phyloP scores from a whole-genome alignment of 2,113 vertebrate genomes.

The Megaceryle maxima region DNA sequence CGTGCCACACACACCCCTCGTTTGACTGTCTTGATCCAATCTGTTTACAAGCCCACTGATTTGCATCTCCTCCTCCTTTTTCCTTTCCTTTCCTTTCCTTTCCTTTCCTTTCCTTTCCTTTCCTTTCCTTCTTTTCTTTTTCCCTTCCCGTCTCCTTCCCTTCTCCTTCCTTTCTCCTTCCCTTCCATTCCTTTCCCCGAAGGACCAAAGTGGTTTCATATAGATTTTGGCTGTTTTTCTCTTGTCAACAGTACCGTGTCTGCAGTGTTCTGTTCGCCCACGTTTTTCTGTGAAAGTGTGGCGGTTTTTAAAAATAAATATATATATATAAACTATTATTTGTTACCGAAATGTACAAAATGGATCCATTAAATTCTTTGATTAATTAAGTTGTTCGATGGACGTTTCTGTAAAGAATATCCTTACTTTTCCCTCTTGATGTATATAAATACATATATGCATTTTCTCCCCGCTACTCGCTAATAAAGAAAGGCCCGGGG shows the following conservation, averaged over 20 bases:
- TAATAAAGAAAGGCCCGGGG: conserved; percentile 23
- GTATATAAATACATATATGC: background rate
- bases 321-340: conserved; percentile 47
- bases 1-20: background rate
- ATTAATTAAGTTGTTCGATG: conserved; percentile 54
- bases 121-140: background rate
- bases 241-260: conserved; percentile 71
- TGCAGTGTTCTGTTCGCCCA: conserved; percentile 72
- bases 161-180: background rate
- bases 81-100: background rate
- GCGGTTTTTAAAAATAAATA: background rate
- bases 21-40: background rate
- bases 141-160: background rate
- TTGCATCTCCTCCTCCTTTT: background rate
- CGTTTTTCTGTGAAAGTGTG: conserved; percentile 9
- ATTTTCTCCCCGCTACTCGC: background rate
- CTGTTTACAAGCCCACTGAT: background rate
- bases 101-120: background rate
- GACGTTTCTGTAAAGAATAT: conserved; percentile 52
- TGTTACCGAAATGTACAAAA: conserved; percentile 82
- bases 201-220: conserved; percentile 83
- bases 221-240: conserved; percentile 70
- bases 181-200: conserved; percentile 39
- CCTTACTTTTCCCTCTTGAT: background rate
- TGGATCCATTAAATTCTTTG: conserved; percentile 63